Percentiles rank a stretch among this genome's conserved stretches.
phyloP scores from a whole-genome alignment of 2,888 invertebrate genomes.

The Microctonus brassicae region DNA sequence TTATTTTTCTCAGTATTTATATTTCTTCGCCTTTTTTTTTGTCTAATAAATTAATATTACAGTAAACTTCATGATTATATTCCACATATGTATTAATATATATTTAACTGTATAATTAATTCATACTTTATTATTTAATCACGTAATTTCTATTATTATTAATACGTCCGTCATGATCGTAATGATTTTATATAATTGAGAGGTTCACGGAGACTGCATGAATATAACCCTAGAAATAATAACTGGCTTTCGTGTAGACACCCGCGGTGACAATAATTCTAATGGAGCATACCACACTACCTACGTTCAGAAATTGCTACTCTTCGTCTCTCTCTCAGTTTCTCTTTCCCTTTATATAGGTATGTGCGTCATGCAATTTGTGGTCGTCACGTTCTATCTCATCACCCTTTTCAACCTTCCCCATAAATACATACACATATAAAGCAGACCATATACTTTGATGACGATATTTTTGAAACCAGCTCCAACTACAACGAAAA shows the following conservation, averaged over 20 bases:
- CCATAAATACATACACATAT: background rate
- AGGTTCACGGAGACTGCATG: background rate
- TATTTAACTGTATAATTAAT: no score
- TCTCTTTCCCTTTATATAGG: background rate
- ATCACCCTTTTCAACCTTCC: constrained; percentile 8
- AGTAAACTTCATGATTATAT: no score
- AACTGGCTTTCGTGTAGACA: constrained; percentile 14
- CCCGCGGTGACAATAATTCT: constrained; percentile 30
- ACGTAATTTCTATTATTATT: no score
- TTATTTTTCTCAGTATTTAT: no score
- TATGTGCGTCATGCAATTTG: constrained; percentile 30
- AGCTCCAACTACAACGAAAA: background rate
- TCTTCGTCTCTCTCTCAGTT: constrained; percentile 4
- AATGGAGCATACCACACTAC: constrained; percentile 19
- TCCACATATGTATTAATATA: no score
- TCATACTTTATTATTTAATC: no score
- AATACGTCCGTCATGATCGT: background rate
- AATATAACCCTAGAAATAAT: constrained; percentile 1
- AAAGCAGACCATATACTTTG: constrained; percentile 3
- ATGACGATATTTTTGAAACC: constrained; percentile 6
- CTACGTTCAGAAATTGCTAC: constrained; percentile 4
- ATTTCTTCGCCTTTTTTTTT: no score
- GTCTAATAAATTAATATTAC: no score
- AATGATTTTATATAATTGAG: constrained; percentile 6
- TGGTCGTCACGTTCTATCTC: constrained; percentile 25